Evolutionary conservation across 2,113 vertebrate genomes (phyloP), one percentile per base, ranked within the genome.

Genomic region (Neomonachus schauinslandi): DNA sequence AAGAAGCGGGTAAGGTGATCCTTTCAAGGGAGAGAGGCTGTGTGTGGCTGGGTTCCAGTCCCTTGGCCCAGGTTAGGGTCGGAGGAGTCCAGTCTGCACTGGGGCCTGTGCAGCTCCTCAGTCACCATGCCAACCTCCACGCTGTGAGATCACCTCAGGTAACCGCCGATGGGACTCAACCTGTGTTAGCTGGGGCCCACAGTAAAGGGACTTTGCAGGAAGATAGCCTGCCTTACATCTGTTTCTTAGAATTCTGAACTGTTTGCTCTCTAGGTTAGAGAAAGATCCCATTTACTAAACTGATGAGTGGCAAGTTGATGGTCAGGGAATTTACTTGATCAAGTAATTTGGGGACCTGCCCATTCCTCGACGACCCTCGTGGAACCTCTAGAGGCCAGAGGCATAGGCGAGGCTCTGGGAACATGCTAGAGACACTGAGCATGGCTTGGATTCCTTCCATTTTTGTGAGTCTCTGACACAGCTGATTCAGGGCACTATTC

Each of bases 211-310:
- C 55, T 65, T 49, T 33, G 33, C 53, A 39, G 46, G 46, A 79
- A 9, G 71, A 39, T 1, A 4, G 51, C 76, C 1, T 6, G 7
- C 33, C 24, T 69, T 87, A 12, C 13, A 36, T n/a, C 22, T 59
- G 24, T 46, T 21, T 67, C 21, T 91, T 92, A 65, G 57, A 76
- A 86, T 92, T 84, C 46, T 61, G 36, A 84, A 24, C 22, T 92
- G 18, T 84, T 93, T 2, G 57, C 36, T 89, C 36, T 82, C 49
- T 21, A 42, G 21, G 33, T 77, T 94, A 72, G 94, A 76, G 19
- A 89, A 91, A 42, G 61, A 69, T 9, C 18, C 31, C 12, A 1
- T 72, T 67, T 84, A 10, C 84, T 61, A 55, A 67, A 8, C 15
- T 26, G 53, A 22, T 19, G 63, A 26, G 31, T 6, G 49, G 65